phyloP scores from a whole-genome alignment of 1,140 invertebrate species.

The Adelges cooleyi region DNA sequence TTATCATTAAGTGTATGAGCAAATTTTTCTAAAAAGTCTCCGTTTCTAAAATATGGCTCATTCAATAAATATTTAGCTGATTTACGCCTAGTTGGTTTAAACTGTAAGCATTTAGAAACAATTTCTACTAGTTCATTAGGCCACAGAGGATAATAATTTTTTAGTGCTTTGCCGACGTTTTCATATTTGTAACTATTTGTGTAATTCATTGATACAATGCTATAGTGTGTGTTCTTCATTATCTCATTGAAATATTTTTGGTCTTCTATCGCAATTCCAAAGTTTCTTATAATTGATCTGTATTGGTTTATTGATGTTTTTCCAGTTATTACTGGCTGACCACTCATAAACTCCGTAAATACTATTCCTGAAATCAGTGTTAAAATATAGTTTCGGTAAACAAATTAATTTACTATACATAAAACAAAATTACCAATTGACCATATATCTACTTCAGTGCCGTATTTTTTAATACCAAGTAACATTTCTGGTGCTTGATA shows the following conservation, averaged over 20 bases:
- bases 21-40: neutral
- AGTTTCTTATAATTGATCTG: neutral
- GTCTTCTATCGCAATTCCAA: neutral
- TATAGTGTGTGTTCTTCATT: neutral
- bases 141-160: neutral
- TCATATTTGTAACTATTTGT: neutral
- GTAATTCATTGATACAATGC: neutral
- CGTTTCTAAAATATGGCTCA: neutral
- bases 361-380: conserved; percentile 2
- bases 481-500: conserved; percentile 9
- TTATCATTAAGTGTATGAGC: neutral
- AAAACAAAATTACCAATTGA: neutral
- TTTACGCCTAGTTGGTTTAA: neutral
- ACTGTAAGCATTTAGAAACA: conserved; percentile 6
- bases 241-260: neutral
- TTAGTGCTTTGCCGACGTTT: neutral
- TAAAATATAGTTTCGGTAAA: neutral
- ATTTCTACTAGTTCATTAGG: conserved; percentile 6
- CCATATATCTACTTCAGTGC: conserved; percentile 8
- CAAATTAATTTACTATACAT: neutral
- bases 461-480: conserved; percentile 3
- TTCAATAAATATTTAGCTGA: neutral
- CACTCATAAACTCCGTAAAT: neutral
- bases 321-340: neutral
- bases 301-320: neutral